Percentiles rank a stretch among this genome's conserved stretches.
These are phyloP conservation scores for Actinia equina DNA, from an alignment of 64 coral and sea anemone genomes.

Conservation along the genomic window DNA sequence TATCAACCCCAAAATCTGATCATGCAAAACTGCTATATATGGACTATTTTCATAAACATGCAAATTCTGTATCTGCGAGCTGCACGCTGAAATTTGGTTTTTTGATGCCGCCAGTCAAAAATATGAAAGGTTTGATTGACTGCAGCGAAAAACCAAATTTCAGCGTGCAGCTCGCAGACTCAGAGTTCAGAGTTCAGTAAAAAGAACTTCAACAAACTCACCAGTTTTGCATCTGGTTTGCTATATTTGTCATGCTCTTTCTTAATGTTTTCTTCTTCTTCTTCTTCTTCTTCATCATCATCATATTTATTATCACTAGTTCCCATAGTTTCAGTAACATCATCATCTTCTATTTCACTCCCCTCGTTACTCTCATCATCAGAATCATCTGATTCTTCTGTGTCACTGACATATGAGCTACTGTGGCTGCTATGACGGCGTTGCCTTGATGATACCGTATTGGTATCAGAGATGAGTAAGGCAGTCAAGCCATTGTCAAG, in stretches of 20 bases:
- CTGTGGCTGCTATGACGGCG: conserved; percentile 19
- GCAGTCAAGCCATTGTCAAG: conserved; percentile 80
- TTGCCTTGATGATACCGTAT: conserved; percentile 39
- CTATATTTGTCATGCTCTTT: not conserved
- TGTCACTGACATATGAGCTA: conserved; percentile 47
- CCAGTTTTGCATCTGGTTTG: conserved; percentile 10
- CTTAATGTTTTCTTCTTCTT: not conserved
- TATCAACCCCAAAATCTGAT: too few relatives aligned
- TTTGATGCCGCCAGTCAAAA: too few relatives aligned
- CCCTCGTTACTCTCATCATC: conserved; percentile 28
- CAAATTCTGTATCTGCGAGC: not conserved
- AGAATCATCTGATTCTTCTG: conserved; percentile 29
- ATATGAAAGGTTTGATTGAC: too few relatives aligned
- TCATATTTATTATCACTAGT: conserved; percentile 11
- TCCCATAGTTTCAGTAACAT: conserved; percentile 8
- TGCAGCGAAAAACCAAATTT: too few relatives aligned
- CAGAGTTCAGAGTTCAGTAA: too few relatives aligned
- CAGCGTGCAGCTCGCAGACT: too few relatives aligned
- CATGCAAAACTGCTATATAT: not conserved
- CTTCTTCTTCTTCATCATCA: conserved; percentile 12
- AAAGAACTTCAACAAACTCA: conserved; percentile 1
- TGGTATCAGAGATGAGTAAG: conserved; percentile 75
- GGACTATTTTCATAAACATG: too few relatives aligned
- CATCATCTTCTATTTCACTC: not conserved
- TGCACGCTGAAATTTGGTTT: too few relatives aligned